Evolutionary conservation across 2,888 invertebrate species (phyloP).

Genomic region (Belgica antarctica): DNA sequence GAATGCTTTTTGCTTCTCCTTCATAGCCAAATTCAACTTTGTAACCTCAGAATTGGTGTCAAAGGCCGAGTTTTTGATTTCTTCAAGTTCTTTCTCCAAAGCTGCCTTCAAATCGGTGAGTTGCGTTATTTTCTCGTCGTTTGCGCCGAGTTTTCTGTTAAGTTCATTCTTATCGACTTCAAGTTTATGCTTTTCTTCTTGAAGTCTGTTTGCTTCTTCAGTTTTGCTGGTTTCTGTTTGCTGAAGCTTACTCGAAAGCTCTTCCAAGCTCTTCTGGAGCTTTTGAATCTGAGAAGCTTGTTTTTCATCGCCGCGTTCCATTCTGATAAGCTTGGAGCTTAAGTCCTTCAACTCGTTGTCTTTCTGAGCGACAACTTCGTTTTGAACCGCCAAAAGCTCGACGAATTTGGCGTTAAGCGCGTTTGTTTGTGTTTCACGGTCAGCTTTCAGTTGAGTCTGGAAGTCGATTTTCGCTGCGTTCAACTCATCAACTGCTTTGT

Average conservation of each 20-base stretch:
- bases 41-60: slow-evolving; percentile 62
- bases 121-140: slow-evolving; percentile 60
- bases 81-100: slow-evolving; percentile 61
- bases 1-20: slow-evolving; percentile 60
- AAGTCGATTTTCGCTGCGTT: slow-evolving; percentile 52
- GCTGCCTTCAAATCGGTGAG: slow-evolving; percentile 60
- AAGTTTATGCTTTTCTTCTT: slow-evolving; percentile 55
- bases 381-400: background rate
- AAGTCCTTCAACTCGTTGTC: slow-evolving; percentile 47
- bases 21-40: slow-evolving; percentile 59
- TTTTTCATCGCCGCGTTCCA: slow-evolving; percentile 44
- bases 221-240: slow-evolving; percentile 57
- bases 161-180: slow-evolving; percentile 61
- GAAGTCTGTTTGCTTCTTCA: slow-evolving; percentile 51
- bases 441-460: slow-evolving; percentile 46
- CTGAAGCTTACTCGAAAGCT: slow-evolving; percentile 56
- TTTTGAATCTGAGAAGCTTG: slow-evolving; percentile 33
- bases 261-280: slow-evolving; percentile 49
- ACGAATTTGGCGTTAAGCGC: no score
- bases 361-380: background rate
- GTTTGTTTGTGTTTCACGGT: slow-evolving; percentile 45
- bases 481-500: slow-evolving; percentile 57
- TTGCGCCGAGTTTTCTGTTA: slow-evolving; percentile 59
- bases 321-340: slow-evolving; percentile 45
- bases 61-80: slow-evolving; percentile 60